phyloP scores from a whole-genome alignment of 1,140 invertebrate genomes.

The Panonychus citri region DNA sequence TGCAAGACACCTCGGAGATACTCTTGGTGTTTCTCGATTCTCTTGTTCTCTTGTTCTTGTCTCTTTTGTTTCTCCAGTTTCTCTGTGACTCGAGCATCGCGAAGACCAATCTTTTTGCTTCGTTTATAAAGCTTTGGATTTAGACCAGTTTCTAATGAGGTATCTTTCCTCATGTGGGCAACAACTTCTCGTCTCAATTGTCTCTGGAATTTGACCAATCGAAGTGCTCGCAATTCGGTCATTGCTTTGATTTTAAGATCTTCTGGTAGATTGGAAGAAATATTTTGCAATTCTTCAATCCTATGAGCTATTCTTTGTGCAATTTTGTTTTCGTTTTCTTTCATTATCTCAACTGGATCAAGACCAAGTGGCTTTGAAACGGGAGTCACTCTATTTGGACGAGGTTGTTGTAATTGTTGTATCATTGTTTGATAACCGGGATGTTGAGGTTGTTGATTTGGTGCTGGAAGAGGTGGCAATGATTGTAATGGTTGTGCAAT shows the following conservation, averaged over 20 bases:
- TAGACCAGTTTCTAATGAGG: slow-evolving; percentile 81
- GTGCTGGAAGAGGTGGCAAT: not conserved
- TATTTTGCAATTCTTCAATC: slow-evolving; percentile 53
- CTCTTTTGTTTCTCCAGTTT: slow-evolving; percentile 97
- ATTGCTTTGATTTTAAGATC: slow-evolving; percentile 74
- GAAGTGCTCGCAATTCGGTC: slow-evolving; percentile 73
- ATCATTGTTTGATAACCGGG: slow-evolving; percentile 14
- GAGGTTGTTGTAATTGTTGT: slow-evolving; percentile 14
- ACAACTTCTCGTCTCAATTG: slow-evolving; percentile 47
- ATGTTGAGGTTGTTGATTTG: slow-evolving; percentile 17
- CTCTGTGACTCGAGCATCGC: slow-evolving; percentile 89
- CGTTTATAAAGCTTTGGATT: slow-evolving; percentile 92
- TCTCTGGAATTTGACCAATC: slow-evolving; percentile 83
- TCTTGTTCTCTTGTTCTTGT: slow-evolving; percentile 80
- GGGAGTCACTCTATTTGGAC: slow-evolving; percentile 45
- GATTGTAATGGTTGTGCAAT: not conserved
- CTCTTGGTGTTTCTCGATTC: slow-evolving; percentile 84
- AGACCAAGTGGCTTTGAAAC: slow-evolving; percentile 73
- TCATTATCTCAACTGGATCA: slow-evolving; percentile 71
- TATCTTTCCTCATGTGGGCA: slow-evolving; percentile 63
- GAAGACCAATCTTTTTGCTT: slow-evolving; percentile 74
- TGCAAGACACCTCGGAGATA: slow-evolving; percentile 81
- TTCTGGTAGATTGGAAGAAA: slow-evolving; percentile 68
- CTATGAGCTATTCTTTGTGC: slow-evolving; percentile 54
- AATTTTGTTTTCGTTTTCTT: slow-evolving; percentile 69